Conservation (phyloP, 2,113 vertebrate genomes). For the Pogona vitticeps region DNA sequence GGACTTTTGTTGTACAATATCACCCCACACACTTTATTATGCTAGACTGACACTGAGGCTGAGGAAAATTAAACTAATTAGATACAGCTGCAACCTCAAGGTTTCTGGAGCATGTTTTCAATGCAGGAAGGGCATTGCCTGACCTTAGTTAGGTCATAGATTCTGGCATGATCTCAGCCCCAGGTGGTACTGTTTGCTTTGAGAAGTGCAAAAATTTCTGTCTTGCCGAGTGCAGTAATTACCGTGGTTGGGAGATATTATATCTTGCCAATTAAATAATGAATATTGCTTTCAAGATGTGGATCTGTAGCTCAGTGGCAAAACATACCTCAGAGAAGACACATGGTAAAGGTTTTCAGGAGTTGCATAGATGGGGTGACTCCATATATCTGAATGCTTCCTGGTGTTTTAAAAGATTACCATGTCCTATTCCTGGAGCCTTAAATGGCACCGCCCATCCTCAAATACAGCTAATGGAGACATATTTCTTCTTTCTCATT, state of each 20-base stretch:
- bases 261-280: background rate
- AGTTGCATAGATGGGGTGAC: background rate
- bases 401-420: background rate
- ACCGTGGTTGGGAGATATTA: constrained; percentile 1
- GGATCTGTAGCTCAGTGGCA: background rate
- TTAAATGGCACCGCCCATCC: background rate
- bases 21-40: constrained; percentile 4
- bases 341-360: background rate
- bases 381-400: background rate
- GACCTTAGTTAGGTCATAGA: background rate
- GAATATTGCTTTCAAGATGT: background rate
- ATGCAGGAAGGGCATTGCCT: background rate
- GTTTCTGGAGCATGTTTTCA: constrained; percentile 39
- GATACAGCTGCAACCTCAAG: constrained; percentile 36
- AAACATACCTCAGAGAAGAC: background rate
- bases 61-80: constrained; percentile 38
- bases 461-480: background rate
- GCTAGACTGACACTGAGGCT: constrained; percentile 41
- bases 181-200: constrained; percentile 3
- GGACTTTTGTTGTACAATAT: constrained; percentile 29
- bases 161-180: constrained; percentile 26
- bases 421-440: background rate
- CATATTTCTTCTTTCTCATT: background rate
- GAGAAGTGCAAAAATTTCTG: constrained; percentile 25
- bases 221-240: background rate